Evolutionary conservation across 2,888 invertebrate genomes (phyloP), one percentile per base, ranked within the genome.

Genomic region (Cerceris rybyensis): DNA sequence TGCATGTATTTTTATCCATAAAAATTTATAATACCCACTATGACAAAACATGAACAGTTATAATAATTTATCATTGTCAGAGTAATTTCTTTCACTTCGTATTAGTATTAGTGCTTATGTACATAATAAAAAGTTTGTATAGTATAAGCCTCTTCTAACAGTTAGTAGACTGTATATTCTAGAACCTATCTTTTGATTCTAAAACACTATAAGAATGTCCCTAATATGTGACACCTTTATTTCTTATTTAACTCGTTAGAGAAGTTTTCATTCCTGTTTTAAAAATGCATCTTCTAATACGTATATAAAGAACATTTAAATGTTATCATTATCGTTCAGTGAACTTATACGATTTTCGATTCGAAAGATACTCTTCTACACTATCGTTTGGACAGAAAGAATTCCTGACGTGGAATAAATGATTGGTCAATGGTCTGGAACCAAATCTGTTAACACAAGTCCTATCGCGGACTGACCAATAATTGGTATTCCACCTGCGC

Each of bases 381-480:
- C 80, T 85, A 43, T 90, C 88, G 28, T 83, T 88, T 6, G 88
- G 85, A 55, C 88, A 89, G 9, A 90, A 81, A 11, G 88, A 86
- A 81, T 90, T 88, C 14, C 88, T 87, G 50, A 80, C 81, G 42
- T 88, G 90, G 13, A 88, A 81, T 57, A 88, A 79, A 71, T 85
- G 86, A 58, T 80, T 76, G 60, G 80, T 74, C 17, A 90, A 69
- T 28, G 89, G 88, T 8, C 85, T 88, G 7, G 91, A 91, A 55
- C 90, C 90, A 71, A 91, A 91, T 81, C 90, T 91, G 70, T 91
- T 92, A 16, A 92, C 89, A 91, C 91, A 28, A 92, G 87, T 6
- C 91, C 91, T 61, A 92, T 89, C 2, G 92, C 91, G 7, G 89
- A 87, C 68, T 91, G 91, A 9, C 90, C 91, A 39, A 91, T 89